Conservation (phyloP, 2,888 invertebrate species). For the Mesoligia furuncula region DNA sequence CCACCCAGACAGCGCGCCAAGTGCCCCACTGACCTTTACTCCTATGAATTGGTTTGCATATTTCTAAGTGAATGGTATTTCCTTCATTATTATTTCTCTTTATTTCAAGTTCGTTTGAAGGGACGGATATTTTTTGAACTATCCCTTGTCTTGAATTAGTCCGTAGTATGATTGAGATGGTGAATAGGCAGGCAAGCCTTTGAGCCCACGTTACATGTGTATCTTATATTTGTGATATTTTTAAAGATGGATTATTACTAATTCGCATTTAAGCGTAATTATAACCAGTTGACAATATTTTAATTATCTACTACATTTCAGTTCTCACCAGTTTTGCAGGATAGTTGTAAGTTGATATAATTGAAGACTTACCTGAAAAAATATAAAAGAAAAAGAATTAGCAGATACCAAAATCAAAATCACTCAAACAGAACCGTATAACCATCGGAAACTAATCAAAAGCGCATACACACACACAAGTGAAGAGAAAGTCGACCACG, state of each 20-base stretch:
- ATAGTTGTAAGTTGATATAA: too few relatives aligned
- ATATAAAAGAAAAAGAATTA: constrained; percentile 12
- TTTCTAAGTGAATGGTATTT: constrained; percentile 29
- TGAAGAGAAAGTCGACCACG: constrained; percentile 62
- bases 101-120: not conserved
- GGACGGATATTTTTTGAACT: not conserved
- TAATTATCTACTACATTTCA: too few relatives aligned
- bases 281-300: not conserved
- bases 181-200: not conserved
- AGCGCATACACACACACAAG: constrained; percentile 35
- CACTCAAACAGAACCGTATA: not conserved
- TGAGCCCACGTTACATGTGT: not conserved
- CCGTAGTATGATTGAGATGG: not conserved
- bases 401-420: constrained; percentile 12
- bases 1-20: constrained; percentile 27
- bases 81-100: constrained; percentile 12
- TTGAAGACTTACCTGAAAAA: constrained; percentile 39
- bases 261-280: not conserved
- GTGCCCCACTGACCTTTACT: constrained; percentile 55
- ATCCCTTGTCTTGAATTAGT: not conserved
- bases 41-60: constrained; percentile 20
- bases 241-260: not conserved
- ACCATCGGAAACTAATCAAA: constrained; percentile 42
- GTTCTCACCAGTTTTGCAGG: constrained; percentile 7
- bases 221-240: not conserved